These are phyloP conservation scores for Helleia helle DNA, from an alignment of 2,888 invertebrate species.

Conservation along the genomic window DNA sequence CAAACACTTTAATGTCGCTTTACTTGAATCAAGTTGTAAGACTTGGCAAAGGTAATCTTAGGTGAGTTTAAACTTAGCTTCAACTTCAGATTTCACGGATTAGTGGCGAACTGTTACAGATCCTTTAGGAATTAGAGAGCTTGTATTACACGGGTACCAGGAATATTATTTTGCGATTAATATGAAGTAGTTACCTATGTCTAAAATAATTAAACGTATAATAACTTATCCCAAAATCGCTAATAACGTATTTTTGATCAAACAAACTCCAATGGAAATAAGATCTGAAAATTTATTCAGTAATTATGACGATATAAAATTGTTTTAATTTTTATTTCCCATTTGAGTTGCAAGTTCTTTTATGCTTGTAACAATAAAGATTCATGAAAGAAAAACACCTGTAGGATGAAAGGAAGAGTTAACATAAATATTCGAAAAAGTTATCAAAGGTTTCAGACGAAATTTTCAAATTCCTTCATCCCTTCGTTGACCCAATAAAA, in stretches of 20 bases:
- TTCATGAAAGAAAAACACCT: constrained; percentile 3
- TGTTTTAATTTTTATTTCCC: no score
- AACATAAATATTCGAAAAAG: not conserved
- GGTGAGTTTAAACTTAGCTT: constrained; percentile 35
- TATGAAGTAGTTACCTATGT: not conserved
- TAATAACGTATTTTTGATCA: no score
- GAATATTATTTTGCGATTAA: not conserved
- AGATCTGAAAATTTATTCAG: no score
- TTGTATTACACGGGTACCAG: not conserved
- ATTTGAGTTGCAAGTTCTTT: no score
- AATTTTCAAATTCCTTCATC: constrained; percentile 12
- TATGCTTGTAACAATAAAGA: no score
- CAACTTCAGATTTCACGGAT: constrained; percentile 40
- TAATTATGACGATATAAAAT: no score
- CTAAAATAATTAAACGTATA: not conserved
- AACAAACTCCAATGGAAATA: no score
- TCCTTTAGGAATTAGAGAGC: constrained; percentile 18
- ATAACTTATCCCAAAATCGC: no score
- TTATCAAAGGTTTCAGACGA: constrained; percentile 1
- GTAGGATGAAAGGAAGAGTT: not conserved
- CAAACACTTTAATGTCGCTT: constrained; percentile 5
- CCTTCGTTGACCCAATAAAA: constrained; percentile 18
- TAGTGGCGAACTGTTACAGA: constrained; percentile 37
- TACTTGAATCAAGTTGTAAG: constrained; percentile 13
- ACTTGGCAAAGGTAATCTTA: constrained; percentile 30